Evolutionary conservation across 1,140 invertebrate species (phyloP).

Genomic region (Zaprionus taronus): DNA sequence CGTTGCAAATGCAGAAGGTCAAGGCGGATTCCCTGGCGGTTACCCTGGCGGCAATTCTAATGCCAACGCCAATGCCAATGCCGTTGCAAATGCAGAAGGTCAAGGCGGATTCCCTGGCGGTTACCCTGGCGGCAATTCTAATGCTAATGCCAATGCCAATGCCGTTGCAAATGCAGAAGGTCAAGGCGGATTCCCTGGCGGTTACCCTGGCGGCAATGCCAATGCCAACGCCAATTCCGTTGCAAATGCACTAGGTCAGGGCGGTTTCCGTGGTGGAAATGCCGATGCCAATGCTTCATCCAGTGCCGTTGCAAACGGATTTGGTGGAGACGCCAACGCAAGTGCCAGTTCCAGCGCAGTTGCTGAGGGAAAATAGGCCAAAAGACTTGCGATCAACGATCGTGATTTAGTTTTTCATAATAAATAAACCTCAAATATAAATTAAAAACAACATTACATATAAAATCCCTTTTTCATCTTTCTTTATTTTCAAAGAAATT

Average conservation of each 20-base stretch:
- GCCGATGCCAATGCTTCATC: constrained; percentile 10
- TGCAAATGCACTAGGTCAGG: constrained; percentile 3
- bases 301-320: constrained; percentile 9
- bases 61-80: not conserved
- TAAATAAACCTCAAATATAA: not conserved
- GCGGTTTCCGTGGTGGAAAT: constrained; percentile 8
- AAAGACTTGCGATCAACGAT: not conserved
- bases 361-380: not conserved
- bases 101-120: not conserved
- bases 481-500: not conserved
- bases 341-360: not conserved
- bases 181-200: constrained; percentile 9
- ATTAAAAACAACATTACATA: not conserved
- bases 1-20: not conserved
- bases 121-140: not conserved
- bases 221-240: constrained; percentile 14
- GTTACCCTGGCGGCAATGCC: constrained; percentile 12
- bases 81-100: not conserved
- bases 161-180: not conserved
- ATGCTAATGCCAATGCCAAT: not conserved
- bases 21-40: not conserved
- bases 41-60: not conserved
- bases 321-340: constrained; percentile 14
- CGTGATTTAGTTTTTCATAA: not conserved
- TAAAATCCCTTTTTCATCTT: not conserved